Evolutionary conservation across 2,113 vertebrate species (phyloP), one percentile per base, ranked within the genome.

Genomic region (Epinephelus cyanopodus): DNA sequence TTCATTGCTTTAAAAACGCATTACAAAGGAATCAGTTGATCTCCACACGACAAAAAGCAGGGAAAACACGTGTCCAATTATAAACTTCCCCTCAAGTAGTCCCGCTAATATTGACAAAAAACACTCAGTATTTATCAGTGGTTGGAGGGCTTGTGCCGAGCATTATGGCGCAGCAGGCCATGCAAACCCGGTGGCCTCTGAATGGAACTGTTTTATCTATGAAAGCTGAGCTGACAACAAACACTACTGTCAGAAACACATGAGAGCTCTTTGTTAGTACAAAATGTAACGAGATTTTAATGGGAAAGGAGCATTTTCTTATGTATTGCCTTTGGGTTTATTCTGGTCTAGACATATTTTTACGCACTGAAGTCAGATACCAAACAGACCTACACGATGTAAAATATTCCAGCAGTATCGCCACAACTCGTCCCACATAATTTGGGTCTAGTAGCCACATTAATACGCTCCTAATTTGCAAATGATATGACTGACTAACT

Each of bases 51-150:
- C 86, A 88, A 75, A 87, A 81, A 84, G 79, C 82, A 71, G 72
- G 57, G 27, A 29, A 54, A 92, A 92, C 94, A 96, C 89, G 89
- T 95, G 92, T 93, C 86, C 90, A 94, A 94, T 94, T 94, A 92
- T 91, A 90, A 94, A 89, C 84, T 90, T 72, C 87, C 88, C 61
- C 84, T 87, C 78, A 94, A 95, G 89, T 93, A 84, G 86, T 87
- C 87, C 62, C 65, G 90, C 88, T 93, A 91, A 94, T 93, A 91
- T 93, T 95, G 93, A 92, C 86, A 90, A 92, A 86, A 90, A 83
- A 52, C 84, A 76, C 84, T 84, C 60, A 27, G 66, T 74, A 18
- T 76, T 65, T 50, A 70, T 57, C 77, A 10, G 74, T 18, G 66
- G 63, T 37, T 92, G 84, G 74, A 84, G 82, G 83, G 67, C 48